A percentile compares a stretch with the other conserved stretches of the same genome.
Evolutionary conservation across 2,888 invertebrate genomes (phyloP).

Genomic region (Xestia sexstrigata): DNA sequence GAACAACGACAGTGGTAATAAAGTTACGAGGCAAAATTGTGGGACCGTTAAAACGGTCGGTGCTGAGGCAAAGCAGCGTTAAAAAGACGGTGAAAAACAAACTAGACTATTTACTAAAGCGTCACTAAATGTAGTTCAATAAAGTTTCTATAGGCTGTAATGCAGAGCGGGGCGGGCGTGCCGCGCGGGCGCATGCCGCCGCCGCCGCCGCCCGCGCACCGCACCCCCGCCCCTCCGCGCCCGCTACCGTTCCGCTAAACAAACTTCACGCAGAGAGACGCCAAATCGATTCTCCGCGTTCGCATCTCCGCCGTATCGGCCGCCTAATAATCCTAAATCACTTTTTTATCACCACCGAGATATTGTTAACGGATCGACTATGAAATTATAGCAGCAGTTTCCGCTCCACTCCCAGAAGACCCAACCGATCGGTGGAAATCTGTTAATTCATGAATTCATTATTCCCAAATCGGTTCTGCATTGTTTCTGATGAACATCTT

Average conservation of each 20-base stretch:
- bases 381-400: constrained; percentile 86
- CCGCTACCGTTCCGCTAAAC: constrained; percentile 87
- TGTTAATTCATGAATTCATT: constrained; percentile 85
- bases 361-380: constrained; percentile 87
- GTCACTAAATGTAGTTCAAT: constrained; percentile 80
- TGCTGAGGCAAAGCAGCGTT: constrained; percentile 67
- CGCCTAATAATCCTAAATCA: constrained; percentile 85
- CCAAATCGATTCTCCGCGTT: constrained; percentile 87
- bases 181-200: constrained; percentile 77
- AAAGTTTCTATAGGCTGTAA: constrained; percentile 71
- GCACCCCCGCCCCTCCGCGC: constrained; percentile 49
- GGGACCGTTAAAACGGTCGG: constrained; percentile 74
- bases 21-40: constrained; percentile 71
- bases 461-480: constrained; percentile 84
- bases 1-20: constrained; percentile 71
- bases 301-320: constrained; percentile 83
- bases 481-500: constrained; percentile 89
- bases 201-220: constrained; percentile 42
- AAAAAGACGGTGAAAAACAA: constrained; percentile 72
- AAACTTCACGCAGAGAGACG: constrained; percentile 88
- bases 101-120: constrained; percentile 78
- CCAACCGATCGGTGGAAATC: constrained; percentile 78
- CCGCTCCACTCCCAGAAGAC: constrained; percentile 81
- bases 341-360: constrained; percentile 83
- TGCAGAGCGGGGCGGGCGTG: constrained; percentile 74